These are phyloP conservation scores for Microctenopoma lineatum DNA, from an alignment of 2,797 vertebrate genomes.

Conservation along the genomic window DNA sequence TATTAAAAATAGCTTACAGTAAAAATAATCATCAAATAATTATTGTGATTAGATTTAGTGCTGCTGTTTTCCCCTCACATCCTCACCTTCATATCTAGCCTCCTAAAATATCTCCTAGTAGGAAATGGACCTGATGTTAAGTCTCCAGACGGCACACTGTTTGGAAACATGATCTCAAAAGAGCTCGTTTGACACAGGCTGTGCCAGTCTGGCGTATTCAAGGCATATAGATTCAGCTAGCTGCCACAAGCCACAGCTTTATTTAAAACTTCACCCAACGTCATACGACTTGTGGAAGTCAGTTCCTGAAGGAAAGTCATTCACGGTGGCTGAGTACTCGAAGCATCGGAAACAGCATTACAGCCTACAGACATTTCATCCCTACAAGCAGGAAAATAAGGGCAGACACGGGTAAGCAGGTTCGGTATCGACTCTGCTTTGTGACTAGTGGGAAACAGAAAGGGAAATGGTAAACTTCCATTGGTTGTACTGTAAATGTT, in stretches of 20 bases:
- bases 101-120: conserved; percentile 38
- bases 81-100: conserved; percentile 20
- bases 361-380: conserved; percentile 33
- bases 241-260: conserved; percentile 66
- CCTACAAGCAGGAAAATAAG: conserved; percentile 44
- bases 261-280: conserved; percentile 68
- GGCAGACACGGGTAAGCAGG: conserved; percentile 25
- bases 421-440: conserved; percentile 39
- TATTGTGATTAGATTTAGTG: conserved; percentile 4
- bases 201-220: conserved; percentile 42
- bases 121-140: conserved; percentile 19
- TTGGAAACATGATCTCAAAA: conserved; percentile 58
- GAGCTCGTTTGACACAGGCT: conserved; percentile 32
- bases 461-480: conserved; percentile 41
- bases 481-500: conserved; percentile 25
- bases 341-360: conserved; percentile 55
- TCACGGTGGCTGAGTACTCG: conserved; percentile 49
- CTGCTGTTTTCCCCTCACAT: conserved; percentile 33
- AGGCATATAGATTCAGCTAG: conserved; percentile 55
- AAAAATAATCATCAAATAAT: too few species aligned
- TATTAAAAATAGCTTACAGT: too few species aligned
- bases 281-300: conserved; percentile 61
- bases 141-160: conserved; percentile 34
- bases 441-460: conserved; percentile 26
- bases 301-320: conserved; percentile 52